Conservation (phyloP, 1,140 invertebrate species). For the Drosophila bocki region DNA sequence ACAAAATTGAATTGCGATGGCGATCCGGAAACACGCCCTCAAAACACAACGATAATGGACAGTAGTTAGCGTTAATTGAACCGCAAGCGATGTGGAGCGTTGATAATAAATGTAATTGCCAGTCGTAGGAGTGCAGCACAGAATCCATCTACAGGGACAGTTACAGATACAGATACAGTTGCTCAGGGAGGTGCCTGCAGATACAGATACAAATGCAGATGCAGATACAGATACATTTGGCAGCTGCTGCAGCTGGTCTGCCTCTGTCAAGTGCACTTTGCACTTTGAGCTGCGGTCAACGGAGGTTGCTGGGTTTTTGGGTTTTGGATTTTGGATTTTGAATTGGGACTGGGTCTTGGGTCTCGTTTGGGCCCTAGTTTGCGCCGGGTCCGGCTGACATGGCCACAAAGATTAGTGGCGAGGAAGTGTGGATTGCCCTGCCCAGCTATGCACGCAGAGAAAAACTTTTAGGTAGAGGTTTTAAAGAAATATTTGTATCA, state of each 20-base stretch:
- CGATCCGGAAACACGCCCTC: conserved; percentile 58
- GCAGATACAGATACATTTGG: conserved; percentile 35
- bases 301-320: conserved; percentile 5
- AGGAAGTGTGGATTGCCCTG: conserved; percentile 35
- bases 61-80: conserved; percentile 83
- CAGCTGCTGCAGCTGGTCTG: conserved; percentile 54
- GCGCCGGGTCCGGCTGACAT: conserved; percentile 20
- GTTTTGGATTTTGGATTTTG: conserved; percentile 5
- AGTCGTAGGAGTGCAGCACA: conserved; percentile 31
- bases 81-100: conserved; percentile 68
- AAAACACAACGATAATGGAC: conserved; percentile 72
- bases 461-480: background rate
- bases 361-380: background rate
- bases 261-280: conserved; percentile 63
- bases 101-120: conserved; percentile 75
- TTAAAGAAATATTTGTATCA: background rate
- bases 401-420: conserved; percentile 46
- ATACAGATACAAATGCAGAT: conserved; percentile 14
- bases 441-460: conserved; percentile 13
- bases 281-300: conserved; percentile 46
- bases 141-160: conserved; percentile 33
- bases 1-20: conserved; percentile 63
- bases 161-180: conserved; percentile 14
- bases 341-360: conserved; percentile 10
- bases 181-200: background rate